Evolutionary conservation across 2,797 vertebrate genomes (phyloP).

Genomic region (Hyperoplus lanceolatus): DNA sequence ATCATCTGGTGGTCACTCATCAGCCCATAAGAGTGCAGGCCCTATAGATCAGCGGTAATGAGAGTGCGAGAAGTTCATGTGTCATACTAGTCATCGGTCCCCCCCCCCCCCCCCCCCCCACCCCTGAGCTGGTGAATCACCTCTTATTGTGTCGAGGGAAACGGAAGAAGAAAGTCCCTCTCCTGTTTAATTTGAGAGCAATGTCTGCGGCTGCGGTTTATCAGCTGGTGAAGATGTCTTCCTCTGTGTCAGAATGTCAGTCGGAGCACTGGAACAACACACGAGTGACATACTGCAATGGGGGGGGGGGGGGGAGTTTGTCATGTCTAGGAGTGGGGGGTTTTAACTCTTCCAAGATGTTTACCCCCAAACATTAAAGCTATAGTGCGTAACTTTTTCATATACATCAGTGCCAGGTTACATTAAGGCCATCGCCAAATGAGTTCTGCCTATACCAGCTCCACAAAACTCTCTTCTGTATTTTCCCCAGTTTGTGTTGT

Average conservation of each 20-base stretch:
- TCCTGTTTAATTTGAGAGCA: constrained; percentile 43
- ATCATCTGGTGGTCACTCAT: constrained; percentile 58
- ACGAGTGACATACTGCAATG: constrained; percentile 16
- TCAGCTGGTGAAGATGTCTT: constrained; percentile 43
- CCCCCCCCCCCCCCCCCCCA: constrained; percentile 24
- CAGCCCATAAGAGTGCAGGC: constrained; percentile 35
- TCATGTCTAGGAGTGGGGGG: constrained; percentile 26
- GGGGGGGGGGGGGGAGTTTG: neutral
- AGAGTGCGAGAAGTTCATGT: constrained; percentile 64
- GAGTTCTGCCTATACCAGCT: too few relatives aligned
- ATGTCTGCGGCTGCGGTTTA: constrained; percentile 30
- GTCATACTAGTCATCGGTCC: constrained; percentile 60
- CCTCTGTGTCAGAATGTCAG: constrained; percentile 19
- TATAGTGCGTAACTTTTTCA: too few relatives aligned
- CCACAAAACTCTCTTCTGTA: too few relatives aligned
- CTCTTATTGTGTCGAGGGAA: constrained; percentile 31
- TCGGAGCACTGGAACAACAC: constrained; percentile 20
- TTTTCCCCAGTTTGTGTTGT: too few relatives aligned
- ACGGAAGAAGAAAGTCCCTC: constrained; percentile 28
- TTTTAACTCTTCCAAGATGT: neutral
- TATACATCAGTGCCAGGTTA: too few relatives aligned
- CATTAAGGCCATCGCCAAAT: too few relatives aligned
- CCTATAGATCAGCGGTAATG: constrained; percentile 66
- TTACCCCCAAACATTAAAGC: neutral
- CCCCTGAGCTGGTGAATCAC: constrained; percentile 57